These are phyloP conservation scores for Narcine bancroftii DNA, from an alignment of 2,113 vertebrate species.

Conservation along the genomic window DNA sequence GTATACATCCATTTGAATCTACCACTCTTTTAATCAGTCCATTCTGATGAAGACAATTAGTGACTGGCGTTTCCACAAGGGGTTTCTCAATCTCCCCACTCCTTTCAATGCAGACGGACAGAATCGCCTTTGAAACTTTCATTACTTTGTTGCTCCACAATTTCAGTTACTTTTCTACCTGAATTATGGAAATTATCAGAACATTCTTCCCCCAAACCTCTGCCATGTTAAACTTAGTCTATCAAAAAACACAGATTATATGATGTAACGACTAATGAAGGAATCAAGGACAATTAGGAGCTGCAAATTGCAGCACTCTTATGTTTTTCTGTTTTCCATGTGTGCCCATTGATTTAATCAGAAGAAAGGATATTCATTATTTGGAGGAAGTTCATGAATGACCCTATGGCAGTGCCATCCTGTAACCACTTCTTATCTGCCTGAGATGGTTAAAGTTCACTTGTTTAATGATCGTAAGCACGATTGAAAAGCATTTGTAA, in stretches of 20 bases:
- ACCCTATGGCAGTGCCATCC: not conserved
- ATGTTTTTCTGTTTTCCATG: not conserved
- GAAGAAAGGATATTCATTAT: not conserved
- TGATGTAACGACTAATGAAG: not conserved
- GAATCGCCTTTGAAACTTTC: not conserved
- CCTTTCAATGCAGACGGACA: not conserved
- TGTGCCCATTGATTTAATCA: not conserved
- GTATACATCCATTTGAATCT: not conserved
- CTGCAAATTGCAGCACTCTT: not conserved
- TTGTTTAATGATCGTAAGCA: not conserved
- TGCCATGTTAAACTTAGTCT: not conserved
- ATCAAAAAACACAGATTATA: not conserved
- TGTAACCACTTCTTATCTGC: not conserved
- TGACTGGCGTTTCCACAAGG: not conserved
- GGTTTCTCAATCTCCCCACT: not conserved
- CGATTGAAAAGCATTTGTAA: not conserved
- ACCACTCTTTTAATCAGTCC: not conserved
- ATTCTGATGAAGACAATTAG: not conserved
- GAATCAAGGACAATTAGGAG: not conserved
- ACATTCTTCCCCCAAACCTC: not conserved
- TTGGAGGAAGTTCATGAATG: not conserved
- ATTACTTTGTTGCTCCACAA: not conserved
- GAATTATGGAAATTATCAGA: not conserved
- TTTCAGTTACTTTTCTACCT: not conserved
- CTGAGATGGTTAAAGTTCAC: not conserved